Conservation (phyloP, 2,113 vertebrate genomes). For the Corydoras sp. region DNA sequence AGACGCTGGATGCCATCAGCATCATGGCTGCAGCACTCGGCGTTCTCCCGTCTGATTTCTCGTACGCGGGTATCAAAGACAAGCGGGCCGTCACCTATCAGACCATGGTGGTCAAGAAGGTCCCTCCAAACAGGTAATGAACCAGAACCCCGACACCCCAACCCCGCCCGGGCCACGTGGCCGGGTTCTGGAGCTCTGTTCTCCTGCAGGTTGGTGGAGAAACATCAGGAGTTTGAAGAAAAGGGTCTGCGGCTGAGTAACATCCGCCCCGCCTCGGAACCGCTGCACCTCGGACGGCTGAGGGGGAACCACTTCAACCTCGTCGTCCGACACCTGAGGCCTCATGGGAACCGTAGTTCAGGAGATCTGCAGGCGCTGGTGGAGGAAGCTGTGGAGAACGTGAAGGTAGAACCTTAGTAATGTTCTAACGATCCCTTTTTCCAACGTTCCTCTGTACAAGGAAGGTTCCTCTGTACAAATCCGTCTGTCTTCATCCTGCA, state of each 20-base stretch:
- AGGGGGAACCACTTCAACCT: slow-evolving; percentile 90
- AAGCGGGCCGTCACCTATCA: slow-evolving; percentile 90
- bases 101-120: slow-evolving; percentile 89
- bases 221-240: slow-evolving; percentile 68
- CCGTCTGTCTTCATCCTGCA: slow-evolving; percentile 47
- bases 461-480: no score
- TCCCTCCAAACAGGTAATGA: slow-evolving; percentile 75
- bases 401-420: slow-evolving; percentile 65
- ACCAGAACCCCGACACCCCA: no score
- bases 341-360: slow-evolving; percentile 50
- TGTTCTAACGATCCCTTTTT: no score
- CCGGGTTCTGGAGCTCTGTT: background rate
- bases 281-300: slow-evolving; percentile 80
- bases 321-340: slow-evolving; percentile 75
- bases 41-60: slow-evolving; percentile 88
- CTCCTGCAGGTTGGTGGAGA: slow-evolving; percentile 70
- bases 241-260: slow-evolving; percentile 76
- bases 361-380: slow-evolving; percentile 65
- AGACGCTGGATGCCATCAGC: slow-evolving; percentile 87
- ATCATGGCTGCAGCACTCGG: slow-evolving; percentile 80
- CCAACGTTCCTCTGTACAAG: no score
- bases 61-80: slow-evolving; percentile 92
- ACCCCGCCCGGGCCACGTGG: no score
- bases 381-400: slow-evolving; percentile 75
- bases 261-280: slow-evolving; percentile 63